These are phyloP conservation scores for Tanytarsus gracilentus DNA, from an alignment of 2,888 invertebrate genomes.

Conservation along the genomic window DNA sequence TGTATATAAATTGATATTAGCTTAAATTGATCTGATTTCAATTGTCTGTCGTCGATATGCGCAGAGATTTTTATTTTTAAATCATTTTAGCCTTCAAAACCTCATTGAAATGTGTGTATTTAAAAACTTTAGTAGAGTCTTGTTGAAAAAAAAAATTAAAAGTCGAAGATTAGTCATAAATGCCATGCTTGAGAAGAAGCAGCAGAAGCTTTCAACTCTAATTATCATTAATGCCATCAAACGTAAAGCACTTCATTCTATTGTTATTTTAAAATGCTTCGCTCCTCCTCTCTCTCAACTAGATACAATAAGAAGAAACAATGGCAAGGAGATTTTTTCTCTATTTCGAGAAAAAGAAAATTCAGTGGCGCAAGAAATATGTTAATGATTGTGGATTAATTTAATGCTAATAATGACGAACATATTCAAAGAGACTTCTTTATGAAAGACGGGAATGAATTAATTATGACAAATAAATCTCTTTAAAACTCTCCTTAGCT, in stretches of 20 bases:
- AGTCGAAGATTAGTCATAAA: not conserved
- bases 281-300: not conserved
- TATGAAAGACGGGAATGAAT: slow-evolving; percentile 21
- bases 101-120: slow-evolving; percentile 4
- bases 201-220: slow-evolving; percentile 27
- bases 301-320: not conserved
- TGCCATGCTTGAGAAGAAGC: not conserved
- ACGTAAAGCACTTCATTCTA: slow-evolving; percentile 18
- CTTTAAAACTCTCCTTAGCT: not conserved
- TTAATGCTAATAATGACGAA: slow-evolving; percentile 26
- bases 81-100: too few species aligned
- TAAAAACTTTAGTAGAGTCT: too few species aligned
- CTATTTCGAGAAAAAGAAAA: not conserved
- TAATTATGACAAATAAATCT: slow-evolving; percentile 27
- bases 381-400: slow-evolving; percentile 30
- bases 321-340: not conserved
- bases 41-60: too few species aligned
- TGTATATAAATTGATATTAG: too few species aligned
- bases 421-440: slow-evolving; percentile 27
- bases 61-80: too few species aligned
- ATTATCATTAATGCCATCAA: slow-evolving; percentile 29
- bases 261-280: slow-evolving; percentile 28
- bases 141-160: not conserved
- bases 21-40: too few species aligned
- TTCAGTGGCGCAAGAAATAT: slow-evolving; percentile 19